phyloP scores from a whole-genome alignment of 2,113 vertebrate species.

The Poeciliopsis turrubarensis region DNA sequence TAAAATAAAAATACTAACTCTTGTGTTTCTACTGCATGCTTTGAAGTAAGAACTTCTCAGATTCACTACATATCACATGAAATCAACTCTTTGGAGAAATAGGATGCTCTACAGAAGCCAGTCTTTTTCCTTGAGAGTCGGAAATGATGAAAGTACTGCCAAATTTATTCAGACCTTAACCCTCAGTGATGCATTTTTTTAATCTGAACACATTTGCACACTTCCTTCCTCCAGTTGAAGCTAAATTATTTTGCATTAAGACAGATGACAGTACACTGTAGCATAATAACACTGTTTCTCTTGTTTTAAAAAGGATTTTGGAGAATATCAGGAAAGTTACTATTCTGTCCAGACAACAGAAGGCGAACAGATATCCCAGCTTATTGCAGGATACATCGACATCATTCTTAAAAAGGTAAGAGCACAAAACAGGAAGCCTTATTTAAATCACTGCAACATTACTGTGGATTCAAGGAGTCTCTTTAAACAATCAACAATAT shows the following conservation, averaged over 20 bases:
- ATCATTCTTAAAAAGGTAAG: conserved; percentile 98
- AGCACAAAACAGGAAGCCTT: conserved; percentile 1
- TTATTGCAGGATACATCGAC: conserved; percentile 98
- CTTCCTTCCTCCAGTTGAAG: conserved; percentile 9
- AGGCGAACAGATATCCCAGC: conserved; percentile 98
- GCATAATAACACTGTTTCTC: conserved; percentile 3
- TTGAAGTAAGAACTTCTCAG: conserved; percentile 41
- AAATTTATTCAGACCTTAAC: conserved; percentile 21
- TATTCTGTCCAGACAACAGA: conserved; percentile 99
- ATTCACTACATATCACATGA: conserved; percentile 31
- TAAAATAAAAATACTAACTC: conserved; percentile 35
- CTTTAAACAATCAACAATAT: neutral
- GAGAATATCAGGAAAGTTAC: conserved; percentile 99
- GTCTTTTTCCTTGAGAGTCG: conserved; percentile 27
- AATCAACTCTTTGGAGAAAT: conserved; percentile 49
- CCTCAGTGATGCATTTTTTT: conserved; percentile 1
- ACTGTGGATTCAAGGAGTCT: neutral
- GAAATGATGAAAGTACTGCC: conserved; percentile 35
- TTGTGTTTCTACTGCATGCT: conserved; percentile 31
- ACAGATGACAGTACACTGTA: conserved; percentile 9
- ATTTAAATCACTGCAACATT: neutral
- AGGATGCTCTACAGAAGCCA: conserved; percentile 3
- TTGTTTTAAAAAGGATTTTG: conserved; percentile 88
- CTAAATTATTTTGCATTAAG: neutral
- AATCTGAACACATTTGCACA: neutral